Percentiles rank a stretch among this genome's conserved stretches.
These are phyloP conservation scores for Zaprionus capensis DNA, from an alignment of 1,140 invertebrate genomes.

Conservation along the genomic window DNA sequence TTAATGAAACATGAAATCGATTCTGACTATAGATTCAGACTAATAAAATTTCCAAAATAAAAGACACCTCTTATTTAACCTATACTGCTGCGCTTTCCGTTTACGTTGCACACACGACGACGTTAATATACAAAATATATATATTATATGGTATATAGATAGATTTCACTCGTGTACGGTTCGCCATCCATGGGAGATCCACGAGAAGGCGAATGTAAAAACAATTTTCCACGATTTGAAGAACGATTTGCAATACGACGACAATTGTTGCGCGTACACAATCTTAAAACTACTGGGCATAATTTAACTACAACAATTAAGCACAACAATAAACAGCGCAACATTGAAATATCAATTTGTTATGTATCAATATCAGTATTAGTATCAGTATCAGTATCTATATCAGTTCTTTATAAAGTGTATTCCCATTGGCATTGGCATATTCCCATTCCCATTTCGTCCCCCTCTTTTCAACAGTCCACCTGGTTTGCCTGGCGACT, in stretches of 20 bases:
- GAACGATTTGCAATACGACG: constrained; percentile 3
- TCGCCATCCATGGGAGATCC: constrained; percentile 2
- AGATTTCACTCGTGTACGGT: neutral
- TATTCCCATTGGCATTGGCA: constrained; percentile 28
- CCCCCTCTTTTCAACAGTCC: constrained; percentile 52
- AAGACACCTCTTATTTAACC: constrained; percentile 31
- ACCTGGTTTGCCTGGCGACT: constrained; percentile 66
- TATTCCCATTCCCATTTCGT: constrained; percentile 11
- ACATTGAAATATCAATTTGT: constrained; percentile 60
- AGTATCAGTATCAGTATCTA: constrained; percentile 69
- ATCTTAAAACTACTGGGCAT: constrained; percentile 7
- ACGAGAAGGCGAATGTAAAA: constrained; percentile 1
- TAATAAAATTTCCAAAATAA: constrained; percentile 53
- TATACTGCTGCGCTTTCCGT: constrained; percentile 45
- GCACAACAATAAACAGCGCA: constrained; percentile 57
- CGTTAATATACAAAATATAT: constrained; percentile 19
- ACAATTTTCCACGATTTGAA: neutral
- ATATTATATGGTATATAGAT: neutral
- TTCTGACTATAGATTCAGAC: constrained; percentile 39
- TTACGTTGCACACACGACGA: constrained; percentile 42
- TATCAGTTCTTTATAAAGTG: constrained; percentile 72
- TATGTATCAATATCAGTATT: constrained; percentile 54
- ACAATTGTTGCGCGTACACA: constrained; percentile 13
- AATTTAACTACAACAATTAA: constrained; percentile 42
- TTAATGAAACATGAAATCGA: constrained; percentile 34